A percentile compares a stretch with the other conserved stretches of the same genome.
phyloP scores from a whole-genome alignment of 2,113 vertebrate genomes.

The Oreochromis spilurus region DNA sequence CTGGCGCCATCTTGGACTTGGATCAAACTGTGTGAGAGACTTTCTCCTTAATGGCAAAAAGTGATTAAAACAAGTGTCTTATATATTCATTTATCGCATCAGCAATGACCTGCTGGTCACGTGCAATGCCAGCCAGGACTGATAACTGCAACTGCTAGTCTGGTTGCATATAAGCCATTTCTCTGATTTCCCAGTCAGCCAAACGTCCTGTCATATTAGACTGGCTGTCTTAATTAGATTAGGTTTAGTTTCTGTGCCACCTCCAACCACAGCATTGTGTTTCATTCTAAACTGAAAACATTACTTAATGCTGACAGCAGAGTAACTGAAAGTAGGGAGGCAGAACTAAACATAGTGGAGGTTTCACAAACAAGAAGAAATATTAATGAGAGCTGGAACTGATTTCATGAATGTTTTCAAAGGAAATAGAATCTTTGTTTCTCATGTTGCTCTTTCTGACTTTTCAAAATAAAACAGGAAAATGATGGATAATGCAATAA shows the following conservation, averaged over 20 bases:
- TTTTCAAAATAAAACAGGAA: neutral
- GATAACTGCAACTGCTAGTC: neutral
- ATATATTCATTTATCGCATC: slow-evolving; percentile 7
- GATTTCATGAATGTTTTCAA: neutral
- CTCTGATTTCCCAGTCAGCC: neutral
- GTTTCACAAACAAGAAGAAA: neutral
- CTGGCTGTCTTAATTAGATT: neutral
- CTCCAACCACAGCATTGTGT: neutral
- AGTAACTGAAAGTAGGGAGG: neutral
- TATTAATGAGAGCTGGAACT: neutral
- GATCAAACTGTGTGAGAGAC: neutral
- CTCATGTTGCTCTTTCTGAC: neutral
- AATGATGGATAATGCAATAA: neutral
- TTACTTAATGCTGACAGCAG: neutral
- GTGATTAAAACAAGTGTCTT: slow-evolving; percentile 21
- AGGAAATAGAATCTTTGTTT: neutral
- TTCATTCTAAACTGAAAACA: neutral
- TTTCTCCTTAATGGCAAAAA: slow-evolving; percentile 20
- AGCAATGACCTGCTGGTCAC: neutral
- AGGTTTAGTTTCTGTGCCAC: neutral
- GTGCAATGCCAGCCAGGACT: neutral
- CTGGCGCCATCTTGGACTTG: too few species aligned
- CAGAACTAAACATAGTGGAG: neutral
- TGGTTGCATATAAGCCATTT: neutral
- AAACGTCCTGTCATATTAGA: neutral